These are phyloP conservation scores for Dendrocopos noguchii DNA, from an alignment of 2,113 vertebrate genomes.

Conservation along the genomic window DNA sequence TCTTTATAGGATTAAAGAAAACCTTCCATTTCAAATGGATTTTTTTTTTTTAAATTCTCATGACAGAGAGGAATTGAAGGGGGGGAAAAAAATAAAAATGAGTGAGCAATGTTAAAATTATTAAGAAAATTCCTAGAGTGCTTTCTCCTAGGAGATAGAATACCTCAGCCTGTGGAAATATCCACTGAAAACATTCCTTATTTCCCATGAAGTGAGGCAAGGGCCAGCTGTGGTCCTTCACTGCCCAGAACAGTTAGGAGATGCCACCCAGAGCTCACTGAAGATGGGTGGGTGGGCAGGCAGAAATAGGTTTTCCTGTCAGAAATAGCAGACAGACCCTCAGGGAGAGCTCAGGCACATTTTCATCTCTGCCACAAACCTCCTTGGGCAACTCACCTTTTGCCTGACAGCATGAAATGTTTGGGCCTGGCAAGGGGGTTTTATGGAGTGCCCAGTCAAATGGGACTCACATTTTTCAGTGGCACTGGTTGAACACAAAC, in stretches of 20 bases:
- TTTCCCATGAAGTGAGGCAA: slow-evolving; percentile 18
- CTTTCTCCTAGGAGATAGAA: slow-evolving; percentile 42
- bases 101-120: slow-evolving; percentile 45
- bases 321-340: neutral
- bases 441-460: neutral
- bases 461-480: neutral
- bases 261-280: neutral
- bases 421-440: neutral
- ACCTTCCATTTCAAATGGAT: slow-evolving; percentile 68
- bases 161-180: neutral
- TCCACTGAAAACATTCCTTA: slow-evolving; percentile 5
- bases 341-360: neutral
- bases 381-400: neutral
- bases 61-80: slow-evolving; percentile 40
- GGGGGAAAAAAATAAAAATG: neutral
- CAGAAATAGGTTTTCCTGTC: neutral
- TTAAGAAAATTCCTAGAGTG: slow-evolving; percentile 44
- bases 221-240: neutral
- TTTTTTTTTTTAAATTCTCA: neutral
- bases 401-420: neutral
- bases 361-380: neutral
- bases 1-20: slow-evolving; percentile 69
- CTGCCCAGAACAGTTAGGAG: neutral
- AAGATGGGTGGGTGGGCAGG: neutral
- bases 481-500: neutral